Percentiles rank a stretch among this genome's conserved stretches.
Conservation (phyloP, 2,797 vertebrate species). For the Schizothorax lantsangensis region DNA sequence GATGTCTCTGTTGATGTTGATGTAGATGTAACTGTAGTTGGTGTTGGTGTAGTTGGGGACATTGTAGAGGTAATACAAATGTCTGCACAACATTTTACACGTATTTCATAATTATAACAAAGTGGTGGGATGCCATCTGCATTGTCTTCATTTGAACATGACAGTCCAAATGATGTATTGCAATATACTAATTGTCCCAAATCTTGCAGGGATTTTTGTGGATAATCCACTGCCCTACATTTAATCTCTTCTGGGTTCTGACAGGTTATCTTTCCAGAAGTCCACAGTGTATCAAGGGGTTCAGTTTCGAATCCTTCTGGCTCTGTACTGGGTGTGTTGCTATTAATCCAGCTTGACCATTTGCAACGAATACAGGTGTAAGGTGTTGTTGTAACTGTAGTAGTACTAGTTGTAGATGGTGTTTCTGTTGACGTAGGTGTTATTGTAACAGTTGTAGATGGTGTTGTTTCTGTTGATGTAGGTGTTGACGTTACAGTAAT, state of each 20-base stretch:
- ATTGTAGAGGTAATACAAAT: background rate
- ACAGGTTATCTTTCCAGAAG: conserved; percentile 72
- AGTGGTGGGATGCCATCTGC: conserved; percentile 49
- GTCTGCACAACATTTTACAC: conserved; percentile 75
- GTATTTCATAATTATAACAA: conserved; percentile 83
- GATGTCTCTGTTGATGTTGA: background rate
- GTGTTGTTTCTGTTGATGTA: background rate
- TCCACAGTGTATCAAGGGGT: conserved; percentile 71
- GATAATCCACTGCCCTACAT: conserved; percentile 74
- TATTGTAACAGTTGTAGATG: background rate
- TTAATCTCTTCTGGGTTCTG: conserved; percentile 69
- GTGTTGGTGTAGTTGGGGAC: background rate
- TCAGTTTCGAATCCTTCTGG: conserved; percentile 78
- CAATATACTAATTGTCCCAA: conserved; percentile 78
- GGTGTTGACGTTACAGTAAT: background rate
- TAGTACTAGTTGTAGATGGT: background rate
- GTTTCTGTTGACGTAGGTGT: background rate
- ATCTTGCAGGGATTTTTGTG: conserved; percentile 52
- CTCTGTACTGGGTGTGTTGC: conserved; percentile 63
- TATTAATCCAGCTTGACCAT: conserved; percentile 81
- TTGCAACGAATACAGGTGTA: conserved; percentile 56
- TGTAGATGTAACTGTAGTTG: background rate
- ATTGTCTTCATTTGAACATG: conserved; percentile 72
- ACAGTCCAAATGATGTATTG: conserved; percentile 70
- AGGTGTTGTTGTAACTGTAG: background rate